Conservation (phyloP, 2,797 vertebrate species). For the Ceryle rudis region DNA sequence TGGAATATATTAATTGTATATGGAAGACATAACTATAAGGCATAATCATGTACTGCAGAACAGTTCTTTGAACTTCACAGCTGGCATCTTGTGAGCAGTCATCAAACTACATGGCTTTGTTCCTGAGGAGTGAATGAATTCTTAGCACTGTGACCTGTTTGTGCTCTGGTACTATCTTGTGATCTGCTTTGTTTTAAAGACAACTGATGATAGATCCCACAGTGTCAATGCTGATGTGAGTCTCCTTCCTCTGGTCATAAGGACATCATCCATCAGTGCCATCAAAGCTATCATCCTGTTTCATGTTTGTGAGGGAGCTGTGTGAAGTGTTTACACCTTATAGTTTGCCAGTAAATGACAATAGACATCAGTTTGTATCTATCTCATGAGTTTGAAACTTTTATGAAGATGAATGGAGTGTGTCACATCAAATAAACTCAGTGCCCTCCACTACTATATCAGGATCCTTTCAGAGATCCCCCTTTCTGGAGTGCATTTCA, state of each 20-base stretch:
- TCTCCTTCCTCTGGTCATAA: conserved; percentile 31
- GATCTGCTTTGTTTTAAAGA: background rate
- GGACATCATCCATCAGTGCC: conserved; percentile 58
- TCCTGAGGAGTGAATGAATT: background rate
- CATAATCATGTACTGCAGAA: background rate
- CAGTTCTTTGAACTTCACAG: background rate
- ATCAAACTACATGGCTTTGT: background rate
- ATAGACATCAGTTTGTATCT: conserved; percentile 38
- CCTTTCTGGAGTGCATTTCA: background rate
- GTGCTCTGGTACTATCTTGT: background rate
- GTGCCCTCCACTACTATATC: background rate
- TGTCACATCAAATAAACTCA: conserved; percentile 56
- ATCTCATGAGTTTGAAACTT: conserved; percentile 52
- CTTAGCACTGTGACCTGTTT: background rate
- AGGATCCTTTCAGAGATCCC: background rate
- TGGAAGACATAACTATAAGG: background rate
- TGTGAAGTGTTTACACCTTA: conserved; percentile 40
- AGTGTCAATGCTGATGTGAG: background rate
- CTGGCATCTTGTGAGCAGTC: background rate
- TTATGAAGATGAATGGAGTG: conserved; percentile 63
- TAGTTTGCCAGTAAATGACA: conserved; percentile 48
- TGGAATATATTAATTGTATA: background rate
- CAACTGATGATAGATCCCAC: conserved; percentile 1
- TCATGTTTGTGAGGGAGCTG: background rate
- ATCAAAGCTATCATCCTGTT: conserved; percentile 6